Percentiles rank a stretch among this genome's conserved stretches.
phyloP scores from a whole-genome alignment of 2,888 invertebrate species.

The Netelia fuscicornis region DNA sequence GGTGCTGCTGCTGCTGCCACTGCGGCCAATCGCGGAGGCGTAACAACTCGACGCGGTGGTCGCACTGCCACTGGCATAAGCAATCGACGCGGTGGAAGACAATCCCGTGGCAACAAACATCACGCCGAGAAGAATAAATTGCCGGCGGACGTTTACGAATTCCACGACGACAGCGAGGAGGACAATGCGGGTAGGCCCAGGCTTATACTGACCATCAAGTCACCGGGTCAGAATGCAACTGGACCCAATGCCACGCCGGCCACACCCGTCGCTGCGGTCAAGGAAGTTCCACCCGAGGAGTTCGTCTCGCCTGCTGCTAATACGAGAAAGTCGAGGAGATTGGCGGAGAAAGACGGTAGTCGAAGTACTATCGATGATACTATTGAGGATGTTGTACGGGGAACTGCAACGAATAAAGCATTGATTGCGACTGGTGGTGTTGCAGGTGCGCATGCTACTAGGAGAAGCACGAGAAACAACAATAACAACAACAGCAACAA shows the following conservation, averaged over 20 bases:
- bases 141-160: conserved; percentile 94
- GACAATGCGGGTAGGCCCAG: conserved; percentile 88
- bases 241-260: conserved; percentile 83
- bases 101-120: conserved; percentile 81
- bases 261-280: conserved; percentile 84
- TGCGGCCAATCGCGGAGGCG: conserved; percentile 83
- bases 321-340: conserved; percentile 92
- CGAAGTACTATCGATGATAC: conserved; percentile 94
- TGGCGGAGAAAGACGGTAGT: conserved; percentile 92
- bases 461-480: conserved; percentile 87
- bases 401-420: conserved; percentile 85
- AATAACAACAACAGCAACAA: conserved; percentile 79
- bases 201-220: conserved; percentile 93
- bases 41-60: conserved; percentile 87
- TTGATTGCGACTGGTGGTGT: conserved; percentile 81
- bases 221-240: conserved; percentile 85
- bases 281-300: conserved; percentile 87
- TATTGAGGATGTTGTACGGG: conserved; percentile 95
- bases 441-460: conserved; percentile 84
- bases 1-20: conserved; percentile 74
- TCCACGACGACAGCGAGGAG: conserved; percentile 95
- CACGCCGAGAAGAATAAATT: conserved; percentile 86
- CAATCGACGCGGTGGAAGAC: conserved; percentile 83
- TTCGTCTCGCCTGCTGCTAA: conserved; percentile 89
- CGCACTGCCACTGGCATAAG: conserved; percentile 74